Conservation (phyloP, 2,888 invertebrate species). For the Deilephila porcellus region DNA sequence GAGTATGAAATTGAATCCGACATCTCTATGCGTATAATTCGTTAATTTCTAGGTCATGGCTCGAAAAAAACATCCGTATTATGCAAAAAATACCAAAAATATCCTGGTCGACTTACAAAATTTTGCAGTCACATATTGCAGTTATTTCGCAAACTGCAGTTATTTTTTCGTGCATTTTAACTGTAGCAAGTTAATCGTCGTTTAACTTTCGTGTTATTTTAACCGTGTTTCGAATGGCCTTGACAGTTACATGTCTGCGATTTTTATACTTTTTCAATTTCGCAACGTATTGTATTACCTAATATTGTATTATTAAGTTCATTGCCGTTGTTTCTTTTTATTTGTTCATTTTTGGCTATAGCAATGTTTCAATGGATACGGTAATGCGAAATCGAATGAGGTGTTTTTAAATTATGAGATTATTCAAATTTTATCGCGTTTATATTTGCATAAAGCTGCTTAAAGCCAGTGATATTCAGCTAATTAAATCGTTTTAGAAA, state of each 20-base stretch:
- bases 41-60: background rate
- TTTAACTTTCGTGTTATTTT: constrained; percentile 22
- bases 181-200: background rate
- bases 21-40: background rate
- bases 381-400: background rate
- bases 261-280: constrained; percentile 10
- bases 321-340: constrained; percentile 20
- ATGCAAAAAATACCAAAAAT: background rate
- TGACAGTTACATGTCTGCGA: constrained; percentile 6
- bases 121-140: background rate
- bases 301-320: background rate
- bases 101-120: constrained; percentile 9
- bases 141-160: background rate
- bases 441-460: background rate
- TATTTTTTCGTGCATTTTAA: no score
- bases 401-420: background rate
- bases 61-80: background rate
- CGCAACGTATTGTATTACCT: background rate
- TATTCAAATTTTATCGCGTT: background rate
- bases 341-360: background rate
- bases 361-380: background rate
- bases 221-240: constrained; percentile 30
- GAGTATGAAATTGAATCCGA: background rate
- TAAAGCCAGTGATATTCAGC: background rate
- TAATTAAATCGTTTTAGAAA: no score